Evolutionary conservation across 2,797 vertebrate genomes (phyloP).

Genomic region (Phalanger gymnotis): DNA sequence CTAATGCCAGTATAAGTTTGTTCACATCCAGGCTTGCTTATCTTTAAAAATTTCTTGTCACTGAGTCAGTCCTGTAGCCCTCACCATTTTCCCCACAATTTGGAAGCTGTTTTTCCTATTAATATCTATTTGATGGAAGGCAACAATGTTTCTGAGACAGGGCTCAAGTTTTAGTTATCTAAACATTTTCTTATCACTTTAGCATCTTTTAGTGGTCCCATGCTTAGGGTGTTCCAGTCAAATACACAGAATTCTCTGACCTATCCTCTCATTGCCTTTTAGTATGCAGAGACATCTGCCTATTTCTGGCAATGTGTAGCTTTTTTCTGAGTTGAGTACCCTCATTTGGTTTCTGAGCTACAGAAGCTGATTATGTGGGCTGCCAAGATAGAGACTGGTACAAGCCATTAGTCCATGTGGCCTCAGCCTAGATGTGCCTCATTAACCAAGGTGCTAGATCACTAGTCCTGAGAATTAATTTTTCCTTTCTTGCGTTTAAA

Average conservation of each 20-base stretch:
- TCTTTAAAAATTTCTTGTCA: not conserved
- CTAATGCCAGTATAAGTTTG: not conserved
- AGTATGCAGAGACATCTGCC: not conserved
- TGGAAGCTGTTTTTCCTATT: not conserved
- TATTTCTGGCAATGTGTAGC: not conserved
- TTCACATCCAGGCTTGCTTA: not conserved
- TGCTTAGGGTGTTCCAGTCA: not conserved
- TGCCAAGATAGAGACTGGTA: not conserved
- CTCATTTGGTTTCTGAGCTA: not conserved
- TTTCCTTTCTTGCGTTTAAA: not conserved
- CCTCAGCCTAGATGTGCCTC: not conserved
- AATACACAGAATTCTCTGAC: not conserved
- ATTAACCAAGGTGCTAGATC: not conserved
- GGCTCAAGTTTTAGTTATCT: not conserved
- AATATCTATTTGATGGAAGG: not conserved
- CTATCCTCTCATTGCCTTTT: not conserved
- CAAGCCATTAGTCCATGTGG: not conserved
- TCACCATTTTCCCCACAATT: fast-evolving
- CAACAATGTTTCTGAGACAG: not conserved
- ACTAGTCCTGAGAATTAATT: not conserved
- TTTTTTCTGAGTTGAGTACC: not conserved
- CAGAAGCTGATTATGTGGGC: not conserved
- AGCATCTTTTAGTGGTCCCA: not conserved
- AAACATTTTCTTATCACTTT: not conserved
- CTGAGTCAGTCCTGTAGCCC: not conserved